A percentile compares a stretch with the other conserved stretches of the same genome.
Evolutionary conservation across 2,113 vertebrate genomes (phyloP).

Genomic region (Larimichthys crocea): DNA sequence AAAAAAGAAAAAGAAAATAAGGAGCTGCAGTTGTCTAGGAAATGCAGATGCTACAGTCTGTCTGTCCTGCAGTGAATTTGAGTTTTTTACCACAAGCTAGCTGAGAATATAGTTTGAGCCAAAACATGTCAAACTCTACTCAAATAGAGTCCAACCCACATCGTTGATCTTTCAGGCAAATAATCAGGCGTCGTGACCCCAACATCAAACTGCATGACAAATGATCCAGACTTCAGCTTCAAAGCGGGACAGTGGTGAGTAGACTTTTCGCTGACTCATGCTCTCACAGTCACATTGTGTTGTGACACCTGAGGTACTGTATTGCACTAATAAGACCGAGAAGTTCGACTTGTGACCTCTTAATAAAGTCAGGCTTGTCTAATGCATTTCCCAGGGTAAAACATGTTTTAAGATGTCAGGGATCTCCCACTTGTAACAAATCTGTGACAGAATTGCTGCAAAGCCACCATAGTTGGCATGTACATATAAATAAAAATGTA

Average conservation of each 20-base stretch:
- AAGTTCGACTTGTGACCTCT: not conserved
- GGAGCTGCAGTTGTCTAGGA: not conserved
- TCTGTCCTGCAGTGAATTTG: not conserved
- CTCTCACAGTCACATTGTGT: not conserved
- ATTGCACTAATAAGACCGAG: not conserved
- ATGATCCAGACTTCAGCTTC: constrained; percentile 88
- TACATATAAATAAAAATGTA: not conserved
- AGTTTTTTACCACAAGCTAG: no score
- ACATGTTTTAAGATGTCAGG: not conserved
- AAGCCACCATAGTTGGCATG: not conserved
- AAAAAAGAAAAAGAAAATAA: not conserved
- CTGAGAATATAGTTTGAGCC: not conserved
- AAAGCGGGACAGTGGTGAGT: constrained; percentile 96
- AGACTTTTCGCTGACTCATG: not conserved
- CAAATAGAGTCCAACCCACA: no score
- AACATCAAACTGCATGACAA: no score
- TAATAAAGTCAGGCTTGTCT: not conserved
- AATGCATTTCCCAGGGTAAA: not conserved
- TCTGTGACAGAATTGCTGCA: not conserved
- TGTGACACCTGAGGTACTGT: not conserved
- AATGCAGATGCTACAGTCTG: no score
- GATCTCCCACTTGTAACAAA: not conserved
- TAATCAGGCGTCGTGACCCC: no score
- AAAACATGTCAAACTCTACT: no score
- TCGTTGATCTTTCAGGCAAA: no score